Conservation (phyloP, 2,888 invertebrate genomes). For the Rosalia funebris region DNA sequence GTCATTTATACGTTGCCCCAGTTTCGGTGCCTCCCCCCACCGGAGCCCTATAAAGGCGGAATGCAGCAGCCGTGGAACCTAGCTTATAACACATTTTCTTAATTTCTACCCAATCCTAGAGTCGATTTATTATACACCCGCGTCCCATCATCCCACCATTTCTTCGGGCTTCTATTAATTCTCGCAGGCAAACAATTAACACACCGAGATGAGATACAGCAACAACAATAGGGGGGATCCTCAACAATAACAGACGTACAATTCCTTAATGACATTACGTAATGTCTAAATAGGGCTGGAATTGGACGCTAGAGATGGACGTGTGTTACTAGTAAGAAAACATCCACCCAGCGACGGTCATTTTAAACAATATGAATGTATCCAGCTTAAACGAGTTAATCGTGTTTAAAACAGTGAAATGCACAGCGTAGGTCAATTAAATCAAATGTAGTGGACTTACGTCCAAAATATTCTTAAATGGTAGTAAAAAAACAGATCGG, state of each 20-base stretch:
- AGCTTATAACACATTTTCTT: constrained; percentile 20
- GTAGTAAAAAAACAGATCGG: too few relatives aligned
- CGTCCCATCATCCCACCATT: constrained; percentile 15
- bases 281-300: constrained; percentile 10
- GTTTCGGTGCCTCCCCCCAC: not conserved
- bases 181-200: constrained; percentile 21
- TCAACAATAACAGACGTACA: constrained; percentile 17
- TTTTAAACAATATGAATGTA: too few relatives aligned
- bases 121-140: constrained; percentile 44
- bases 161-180: constrained; percentile 26
- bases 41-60: not conserved
- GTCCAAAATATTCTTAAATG: too few relatives aligned
- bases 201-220: constrained; percentile 18
- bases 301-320: constrained; percentile 8
- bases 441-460: too few relatives aligned
- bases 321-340: too few relatives aligned
- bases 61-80: too few relatives aligned
- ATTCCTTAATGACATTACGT: constrained; percentile 12
- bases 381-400: too few relatives aligned
- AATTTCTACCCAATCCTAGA: constrained; percentile 39
- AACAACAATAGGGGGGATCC: constrained; percentile 17
- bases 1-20: not conserved
- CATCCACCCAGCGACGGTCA: too few relatives aligned
- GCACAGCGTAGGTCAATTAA: too few relatives aligned
- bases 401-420: too few relatives aligned